A percentile compares a stretch with the other conserved stretches of the same genome.
Evolutionary conservation across 2,113 vertebrate genomes (phyloP).

Genomic region (Ciconia boyciana): DNA sequence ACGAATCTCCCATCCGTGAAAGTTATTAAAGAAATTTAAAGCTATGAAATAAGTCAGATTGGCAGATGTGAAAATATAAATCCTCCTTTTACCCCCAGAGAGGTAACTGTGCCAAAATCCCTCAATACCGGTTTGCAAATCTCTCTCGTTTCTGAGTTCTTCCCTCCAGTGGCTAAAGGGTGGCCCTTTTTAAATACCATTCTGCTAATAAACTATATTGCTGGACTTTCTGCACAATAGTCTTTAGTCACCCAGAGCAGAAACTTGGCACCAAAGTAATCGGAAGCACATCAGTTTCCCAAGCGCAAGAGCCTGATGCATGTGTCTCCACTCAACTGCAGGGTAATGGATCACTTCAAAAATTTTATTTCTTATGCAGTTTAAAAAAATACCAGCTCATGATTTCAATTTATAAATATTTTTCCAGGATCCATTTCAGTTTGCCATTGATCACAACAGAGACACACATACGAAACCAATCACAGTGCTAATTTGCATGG

Average conservation of each 20-base stretch:
- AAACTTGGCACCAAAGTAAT: neutral
- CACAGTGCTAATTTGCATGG: neutral
- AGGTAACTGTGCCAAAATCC: neutral
- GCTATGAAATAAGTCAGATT: neutral
- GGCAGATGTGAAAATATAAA: neutral
- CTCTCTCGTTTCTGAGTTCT: neutral
- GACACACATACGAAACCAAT: neutral
- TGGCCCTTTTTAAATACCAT: neutral
- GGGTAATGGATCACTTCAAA: neutral
- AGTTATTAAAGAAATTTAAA: neutral
- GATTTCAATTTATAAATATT: neutral
- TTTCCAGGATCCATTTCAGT: neutral
- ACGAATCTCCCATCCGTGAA: neutral
- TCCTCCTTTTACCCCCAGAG: neutral
- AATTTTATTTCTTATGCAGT: neutral
- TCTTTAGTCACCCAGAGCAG: neutral
- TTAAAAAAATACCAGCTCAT: neutral
- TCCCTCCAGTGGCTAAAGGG: neutral
- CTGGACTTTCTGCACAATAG: neutral
- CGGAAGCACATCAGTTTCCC: neutral
- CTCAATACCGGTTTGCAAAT: neutral
- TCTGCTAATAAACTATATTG: neutral
- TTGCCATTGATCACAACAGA: neutral
- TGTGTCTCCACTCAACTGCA: fast-evolving
- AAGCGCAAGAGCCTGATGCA: neutral